Conservation (phyloP, 2,888 invertebrate genomes). For the Aspidiotus rigidus region DNA sequence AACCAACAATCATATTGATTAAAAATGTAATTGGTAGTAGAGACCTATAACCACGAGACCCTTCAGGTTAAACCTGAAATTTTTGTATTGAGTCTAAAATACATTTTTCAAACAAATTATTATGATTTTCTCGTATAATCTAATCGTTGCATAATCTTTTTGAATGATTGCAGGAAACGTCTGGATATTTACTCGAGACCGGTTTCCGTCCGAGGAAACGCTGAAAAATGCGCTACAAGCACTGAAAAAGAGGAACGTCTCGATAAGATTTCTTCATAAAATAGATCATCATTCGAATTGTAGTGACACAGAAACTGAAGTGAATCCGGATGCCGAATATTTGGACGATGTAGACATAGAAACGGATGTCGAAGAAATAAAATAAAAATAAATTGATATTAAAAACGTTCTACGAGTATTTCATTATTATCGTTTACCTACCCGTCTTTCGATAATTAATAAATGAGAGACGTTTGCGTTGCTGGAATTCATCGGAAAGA, state of each 20-base stretch:
- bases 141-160: not conserved
- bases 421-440: too few relatives aligned
- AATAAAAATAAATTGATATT: not conserved
- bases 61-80: too few relatives aligned
- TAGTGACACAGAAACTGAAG: slow-evolving; percentile 30
- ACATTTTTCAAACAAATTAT: too few relatives aligned
- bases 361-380: slow-evolving; percentile 3
- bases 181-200: slow-evolving; percentile 64
- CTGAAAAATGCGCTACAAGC: slow-evolving; percentile 61
- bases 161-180: slow-evolving; percentile 52
- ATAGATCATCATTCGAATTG: slow-evolving; percentile 64
- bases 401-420: too few relatives aligned
- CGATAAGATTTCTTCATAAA: slow-evolving; percentile 64
- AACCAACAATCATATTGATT: too few relatives aligned
- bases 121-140: too few relatives aligned
- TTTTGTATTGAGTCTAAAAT: too few relatives aligned
- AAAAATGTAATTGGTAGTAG: too few relatives aligned
- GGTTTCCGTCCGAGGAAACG: slow-evolving; percentile 52
- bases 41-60: too few relatives aligned
- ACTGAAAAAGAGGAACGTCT: slow-evolving; percentile 63
- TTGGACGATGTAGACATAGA: not conserved
- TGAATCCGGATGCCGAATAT: slow-evolving; percentile 7
- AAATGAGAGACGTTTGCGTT: too few relatives aligned
- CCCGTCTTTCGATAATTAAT: too few relatives aligned
- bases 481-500: too few relatives aligned